Percentiles rank a stretch among this genome's conserved stretches.
These are phyloP conservation scores for Neoarius graeffei DNA, from an alignment of 2,113 vertebrate species.

Conservation along the genomic window DNA sequence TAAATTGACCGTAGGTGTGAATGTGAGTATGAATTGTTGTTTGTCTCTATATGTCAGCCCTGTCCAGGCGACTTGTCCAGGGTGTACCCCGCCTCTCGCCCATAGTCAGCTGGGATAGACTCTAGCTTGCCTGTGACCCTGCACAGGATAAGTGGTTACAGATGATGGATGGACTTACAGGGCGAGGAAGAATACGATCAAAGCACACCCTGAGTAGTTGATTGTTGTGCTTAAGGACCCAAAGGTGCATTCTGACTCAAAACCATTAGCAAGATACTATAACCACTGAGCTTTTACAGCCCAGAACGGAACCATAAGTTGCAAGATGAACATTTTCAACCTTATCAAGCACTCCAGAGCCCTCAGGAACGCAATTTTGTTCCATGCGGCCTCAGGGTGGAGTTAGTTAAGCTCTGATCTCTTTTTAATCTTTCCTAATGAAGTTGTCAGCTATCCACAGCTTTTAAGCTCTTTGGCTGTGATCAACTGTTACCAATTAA, in stretches of 20 bases:
- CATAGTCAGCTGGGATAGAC: too few relatives aligned
- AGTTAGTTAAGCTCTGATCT: slow-evolving; percentile 27
- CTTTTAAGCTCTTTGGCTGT: slow-evolving; percentile 27
- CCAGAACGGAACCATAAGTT: background rate
- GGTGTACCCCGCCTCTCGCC: too few relatives aligned
- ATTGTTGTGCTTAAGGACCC: background rate
- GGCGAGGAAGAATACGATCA: background rate
- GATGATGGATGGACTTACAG: background rate
- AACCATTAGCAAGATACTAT: slow-evolving; percentile 1
- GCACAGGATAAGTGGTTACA: too few relatives aligned
- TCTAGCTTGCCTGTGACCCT: too few relatives aligned
- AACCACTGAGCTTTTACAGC: background rate
- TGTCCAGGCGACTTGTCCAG: too few relatives aligned
- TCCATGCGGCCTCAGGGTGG: background rate
- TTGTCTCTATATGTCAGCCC: too few relatives aligned
- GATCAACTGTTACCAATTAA: slow-evolving; percentile 41
- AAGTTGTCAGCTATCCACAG: slow-evolving; percentile 36
- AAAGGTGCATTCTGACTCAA: slow-evolving; percentile 1
- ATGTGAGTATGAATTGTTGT: too few relatives aligned
- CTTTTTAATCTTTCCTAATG: slow-evolving; percentile 44
- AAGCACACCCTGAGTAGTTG: background rate
- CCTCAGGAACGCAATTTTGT: background rate
- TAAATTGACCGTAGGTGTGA: too few relatives aligned
- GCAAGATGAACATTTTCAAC: background rate
- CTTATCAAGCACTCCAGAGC: background rate